Evolutionary conservation across 2,113 vertebrate species (phyloP).

Genomic region (Petrocephalus microphthalmus): DNA sequence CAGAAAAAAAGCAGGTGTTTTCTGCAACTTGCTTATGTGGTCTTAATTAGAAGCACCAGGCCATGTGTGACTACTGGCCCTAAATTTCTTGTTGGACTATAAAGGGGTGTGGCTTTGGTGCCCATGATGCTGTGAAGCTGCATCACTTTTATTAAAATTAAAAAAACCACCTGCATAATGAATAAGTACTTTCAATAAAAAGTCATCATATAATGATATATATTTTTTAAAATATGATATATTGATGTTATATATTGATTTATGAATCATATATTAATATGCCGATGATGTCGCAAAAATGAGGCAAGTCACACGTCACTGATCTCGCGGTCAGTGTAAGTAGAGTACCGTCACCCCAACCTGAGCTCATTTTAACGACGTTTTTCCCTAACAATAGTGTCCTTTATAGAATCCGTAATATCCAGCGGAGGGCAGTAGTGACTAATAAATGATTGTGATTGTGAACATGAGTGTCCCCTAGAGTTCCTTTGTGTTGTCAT

Average conservation of each 20-base stretch:
- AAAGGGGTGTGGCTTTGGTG: neutral
- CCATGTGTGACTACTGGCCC: neutral
- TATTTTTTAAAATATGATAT: neutral
- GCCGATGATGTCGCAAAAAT: neutral
- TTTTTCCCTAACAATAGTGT: neutral
- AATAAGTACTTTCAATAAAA: neutral
- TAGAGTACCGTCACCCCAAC: neutral
- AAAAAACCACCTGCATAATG: neutral
- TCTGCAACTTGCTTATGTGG: neutral
- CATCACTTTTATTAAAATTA: neutral
- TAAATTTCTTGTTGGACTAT: neutral
- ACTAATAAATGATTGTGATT: neutral
- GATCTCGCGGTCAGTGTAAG: neutral
- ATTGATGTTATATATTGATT: neutral
- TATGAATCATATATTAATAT: neutral
- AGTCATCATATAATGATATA: neutral
- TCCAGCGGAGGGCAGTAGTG: neutral
- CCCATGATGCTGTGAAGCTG: neutral
- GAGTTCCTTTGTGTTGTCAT: neutral
- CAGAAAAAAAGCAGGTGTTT: neutral
- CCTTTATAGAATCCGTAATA: neutral
- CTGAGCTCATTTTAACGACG: neutral
- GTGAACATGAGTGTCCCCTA: neutral
- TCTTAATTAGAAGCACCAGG: neutral
- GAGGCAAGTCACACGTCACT: neutral